Percentiles rank a stretch among this genome's conserved stretches.
These are phyloP conservation scores for Chironex yamaguchii DNA, from an alignment of 30 jellyfish, hydroid and myxozoan species.

Conservation along the genomic window DNA sequence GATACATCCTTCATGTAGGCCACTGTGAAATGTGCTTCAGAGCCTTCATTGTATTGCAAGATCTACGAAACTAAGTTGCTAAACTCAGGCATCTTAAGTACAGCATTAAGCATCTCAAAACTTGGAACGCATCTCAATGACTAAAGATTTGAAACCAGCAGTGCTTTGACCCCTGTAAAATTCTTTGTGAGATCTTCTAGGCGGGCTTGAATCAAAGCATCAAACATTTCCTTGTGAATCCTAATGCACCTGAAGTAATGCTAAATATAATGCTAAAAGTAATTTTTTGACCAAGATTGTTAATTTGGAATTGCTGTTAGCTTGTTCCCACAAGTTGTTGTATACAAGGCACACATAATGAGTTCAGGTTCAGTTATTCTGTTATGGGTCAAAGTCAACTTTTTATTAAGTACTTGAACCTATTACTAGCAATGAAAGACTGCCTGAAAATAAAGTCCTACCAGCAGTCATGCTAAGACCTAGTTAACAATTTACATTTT, in stretches of 20 bases:
- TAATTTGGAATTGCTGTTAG: no score
- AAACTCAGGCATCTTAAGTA: conserved; percentile 2
- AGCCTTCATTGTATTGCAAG: neutral
- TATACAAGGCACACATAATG: no score
- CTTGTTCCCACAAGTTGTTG: no score
- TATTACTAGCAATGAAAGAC: no score
- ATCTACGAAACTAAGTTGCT: neutral
- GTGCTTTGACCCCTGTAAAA: conserved; percentile 5
- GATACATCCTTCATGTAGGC: conserved; percentile 58
- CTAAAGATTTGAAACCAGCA: neutral
- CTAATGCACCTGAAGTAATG: conserved; percentile 51
- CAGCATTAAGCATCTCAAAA: conserved; percentile 3
- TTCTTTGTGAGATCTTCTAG: conserved; percentile 7
- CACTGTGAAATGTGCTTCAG: conserved; percentile 27
- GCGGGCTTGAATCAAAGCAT: conserved; percentile 25
- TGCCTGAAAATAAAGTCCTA: no score
- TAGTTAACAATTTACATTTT: no score
- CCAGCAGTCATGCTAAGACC: no score
- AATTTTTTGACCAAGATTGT: no score
- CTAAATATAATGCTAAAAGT: no score
- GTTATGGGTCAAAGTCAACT: no score
- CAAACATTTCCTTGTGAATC: conserved; percentile 25
- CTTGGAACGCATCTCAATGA: conserved; percentile 18
- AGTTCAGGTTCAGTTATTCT: no score
- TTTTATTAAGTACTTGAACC: no score